Conservation (phyloP, 2,113 vertebrate species). For the Esox niger region DNA sequence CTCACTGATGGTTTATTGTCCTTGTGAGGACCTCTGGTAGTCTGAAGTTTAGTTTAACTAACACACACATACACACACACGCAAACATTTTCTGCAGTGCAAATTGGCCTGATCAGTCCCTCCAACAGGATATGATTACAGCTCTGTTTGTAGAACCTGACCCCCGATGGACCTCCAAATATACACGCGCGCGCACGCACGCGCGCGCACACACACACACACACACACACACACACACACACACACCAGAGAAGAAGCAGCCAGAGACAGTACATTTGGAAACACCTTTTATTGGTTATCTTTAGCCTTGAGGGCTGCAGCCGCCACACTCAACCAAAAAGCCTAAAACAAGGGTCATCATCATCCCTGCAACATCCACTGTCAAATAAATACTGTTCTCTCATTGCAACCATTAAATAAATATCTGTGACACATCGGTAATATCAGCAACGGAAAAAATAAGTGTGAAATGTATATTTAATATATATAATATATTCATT, state of each 20-base stretch:
- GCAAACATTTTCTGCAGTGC: not conserved
- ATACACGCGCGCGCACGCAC: not conserved
- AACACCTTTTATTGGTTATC: slow-evolving; percentile 69
- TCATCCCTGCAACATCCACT: slow-evolving; percentile 48
- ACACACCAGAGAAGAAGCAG: not conserved
- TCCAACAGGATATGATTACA: not conserved
- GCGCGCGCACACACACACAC: not conserved
- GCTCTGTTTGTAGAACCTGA: not conserved
- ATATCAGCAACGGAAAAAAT: slow-evolving; percentile 58
- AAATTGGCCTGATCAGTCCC: not conserved
- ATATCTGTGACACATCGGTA: slow-evolving; percentile 63
- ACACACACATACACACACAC: slow-evolving; percentile 9
- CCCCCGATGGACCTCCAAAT: too few relatives aligned
- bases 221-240: not conserved
- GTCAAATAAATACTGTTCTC: slow-evolving; percentile 70
- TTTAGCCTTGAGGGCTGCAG: slow-evolving; percentile 58
- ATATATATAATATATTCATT: slow-evolving; percentile 71
- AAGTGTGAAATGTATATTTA: slow-evolving; percentile 67
- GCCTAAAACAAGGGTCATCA: slow-evolving; percentile 46
- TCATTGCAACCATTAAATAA: slow-evolving; percentile 70
- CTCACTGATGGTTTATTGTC: too few relatives aligned
- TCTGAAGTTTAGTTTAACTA: not conserved
- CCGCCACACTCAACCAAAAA: slow-evolving; percentile 52
- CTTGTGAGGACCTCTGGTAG: too few relatives aligned
- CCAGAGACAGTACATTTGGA: slow-evolving; percentile 39